Conservation (phyloP, 1,140 invertebrate species). For the Drosophila micromelanica region DNA sequence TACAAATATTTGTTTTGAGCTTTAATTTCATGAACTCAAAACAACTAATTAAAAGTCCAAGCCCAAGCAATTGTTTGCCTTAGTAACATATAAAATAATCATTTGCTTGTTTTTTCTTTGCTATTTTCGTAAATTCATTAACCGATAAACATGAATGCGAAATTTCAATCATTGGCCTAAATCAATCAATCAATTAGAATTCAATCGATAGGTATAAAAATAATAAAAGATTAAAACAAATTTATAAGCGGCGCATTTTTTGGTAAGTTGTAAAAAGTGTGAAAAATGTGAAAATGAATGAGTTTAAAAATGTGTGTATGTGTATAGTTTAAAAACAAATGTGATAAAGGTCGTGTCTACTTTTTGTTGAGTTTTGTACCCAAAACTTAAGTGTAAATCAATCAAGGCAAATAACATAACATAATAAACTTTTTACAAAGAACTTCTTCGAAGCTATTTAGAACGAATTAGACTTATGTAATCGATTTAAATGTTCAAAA, state of each 20-base stretch:
- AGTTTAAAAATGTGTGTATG: background rate
- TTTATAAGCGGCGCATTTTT: slow-evolving; percentile 3
- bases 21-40: background rate
- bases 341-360: background rate
- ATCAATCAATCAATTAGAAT: slow-evolving; percentile 62
- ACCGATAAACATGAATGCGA: slow-evolving; percentile 5
- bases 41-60: slow-evolving; percentile 5
- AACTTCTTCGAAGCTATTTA: too few species aligned
- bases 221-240: slow-evolving; percentile 7
- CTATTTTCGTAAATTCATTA: slow-evolving; percentile 16
- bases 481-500: too few species aligned
- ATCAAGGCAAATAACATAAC: too few species aligned
- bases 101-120: background rate
- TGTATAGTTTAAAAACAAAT: background rate
- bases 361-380: background rate
- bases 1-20: background rate
- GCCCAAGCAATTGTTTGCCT: too few species aligned
- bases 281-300: background rate
- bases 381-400: too few species aligned
- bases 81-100: background rate
- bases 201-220: slow-evolving; percentile 19
- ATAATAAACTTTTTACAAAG: too few species aligned
- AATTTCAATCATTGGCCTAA: slow-evolving; percentile 39
- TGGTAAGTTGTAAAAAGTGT: slow-evolving; percentile 3
- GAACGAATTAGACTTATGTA: too few species aligned